phyloP scores from a whole-genome alignment of 1,140 invertebrate genomes.

The Colletes latitarsis region DNA sequence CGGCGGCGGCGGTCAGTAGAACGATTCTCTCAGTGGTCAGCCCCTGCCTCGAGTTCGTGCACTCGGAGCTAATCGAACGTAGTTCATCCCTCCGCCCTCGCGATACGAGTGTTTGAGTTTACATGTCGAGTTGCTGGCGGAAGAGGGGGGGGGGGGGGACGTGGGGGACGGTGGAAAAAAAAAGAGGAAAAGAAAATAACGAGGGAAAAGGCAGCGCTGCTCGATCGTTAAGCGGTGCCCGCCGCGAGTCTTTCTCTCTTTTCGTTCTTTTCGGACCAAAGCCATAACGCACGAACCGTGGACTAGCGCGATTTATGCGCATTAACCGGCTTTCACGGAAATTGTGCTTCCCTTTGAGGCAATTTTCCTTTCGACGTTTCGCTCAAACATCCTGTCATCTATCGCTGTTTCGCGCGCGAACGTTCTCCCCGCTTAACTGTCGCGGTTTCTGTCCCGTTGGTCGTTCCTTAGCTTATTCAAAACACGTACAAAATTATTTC shows the following conservation, averaged over 20 bases:
- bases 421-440: too few relatives aligned
- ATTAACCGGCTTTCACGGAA: constrained; percentile 5
- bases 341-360: constrained; percentile 10
- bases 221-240: constrained; percentile 2
- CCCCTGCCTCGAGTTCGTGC: constrained; percentile 34
- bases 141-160: background rate
- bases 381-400: background rate
- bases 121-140: background rate
- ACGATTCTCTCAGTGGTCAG: constrained; percentile 65
- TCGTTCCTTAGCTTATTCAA: too few relatives aligned
- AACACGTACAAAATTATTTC: too few relatives aligned
- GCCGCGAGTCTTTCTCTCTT: background rate
- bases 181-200: background rate
- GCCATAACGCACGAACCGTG: background rate
- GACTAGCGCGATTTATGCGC: background rate
- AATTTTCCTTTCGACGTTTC: background rate
- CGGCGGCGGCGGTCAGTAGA: constrained; percentile 59
- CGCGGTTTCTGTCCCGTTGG: too few relatives aligned
- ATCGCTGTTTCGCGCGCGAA: background rate
- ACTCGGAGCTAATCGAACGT: constrained; percentile 49
- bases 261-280: background rate
- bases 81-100: constrained; percentile 19
- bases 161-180: too few relatives aligned
- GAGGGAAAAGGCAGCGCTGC: background rate
- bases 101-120: constrained; percentile 12